Base-by-base conservation (phyloP, 2,113 vertebrate species). In the Odontesthes bonariensis region DNA sequence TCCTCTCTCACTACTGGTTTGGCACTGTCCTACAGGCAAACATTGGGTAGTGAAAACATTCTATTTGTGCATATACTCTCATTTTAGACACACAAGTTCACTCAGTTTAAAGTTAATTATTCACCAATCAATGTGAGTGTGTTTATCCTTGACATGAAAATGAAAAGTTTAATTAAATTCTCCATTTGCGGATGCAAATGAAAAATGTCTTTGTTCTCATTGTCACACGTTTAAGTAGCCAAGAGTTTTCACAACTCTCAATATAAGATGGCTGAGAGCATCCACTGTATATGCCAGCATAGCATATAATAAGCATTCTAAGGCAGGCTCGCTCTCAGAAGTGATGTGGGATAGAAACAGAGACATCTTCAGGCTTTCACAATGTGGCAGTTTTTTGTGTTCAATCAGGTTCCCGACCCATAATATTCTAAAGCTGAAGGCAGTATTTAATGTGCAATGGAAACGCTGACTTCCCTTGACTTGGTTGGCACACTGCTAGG, bases 1-100 rank as follows among this genome's bases (percentile, higher is more conserved):
- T 87, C 91, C 92, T 88, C 91, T 92, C 89, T 86, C 80, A 56
- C 73, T 93, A 82, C 80, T 92, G 93, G 92, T 89, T 94, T 95
- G 92, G 92, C 90, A 87, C 8, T 67, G 49, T 0, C 62, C 64
- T 70, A 55, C 73, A 85, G 67, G 86, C 90, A 89, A 94, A 89
- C 91, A 94, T 85, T 84, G 92, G 89, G 74, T 81, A 69, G 67
- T 89, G 85, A 92, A 85, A 92, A 90, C 86, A 87, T 88, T 87
- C 81, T 94, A 90, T 85, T 79, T 92, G 88, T 84, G 92, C 65
- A 76, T 77, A 27, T 27, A 92, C 83, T 80, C 81, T 72, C 81
- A 88, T 76, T 90, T 87, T 89, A 91, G 86, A 86, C 80, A 89
- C 69, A 77, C 81, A 91, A 87, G 81, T 86, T 90, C 75, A 85